Conservation (phyloP, 2,888 invertebrate species). For the Oxystoma pomonae region DNA sequence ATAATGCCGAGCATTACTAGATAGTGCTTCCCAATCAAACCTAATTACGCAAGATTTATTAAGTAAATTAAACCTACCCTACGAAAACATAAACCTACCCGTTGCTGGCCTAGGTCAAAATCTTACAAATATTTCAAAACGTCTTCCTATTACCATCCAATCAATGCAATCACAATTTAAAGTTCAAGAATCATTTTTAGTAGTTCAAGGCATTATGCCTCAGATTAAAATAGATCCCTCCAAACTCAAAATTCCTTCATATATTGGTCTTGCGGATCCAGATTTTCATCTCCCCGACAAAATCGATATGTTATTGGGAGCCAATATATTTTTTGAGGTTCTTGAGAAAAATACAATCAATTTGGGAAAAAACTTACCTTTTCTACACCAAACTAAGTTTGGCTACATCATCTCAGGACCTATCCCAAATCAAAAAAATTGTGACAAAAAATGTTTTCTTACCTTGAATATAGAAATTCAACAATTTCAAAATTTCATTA, state of each 20-base stretch:
- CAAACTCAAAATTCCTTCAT: not conserved
- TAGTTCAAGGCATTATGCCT: no score
- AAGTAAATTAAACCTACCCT: not conserved
- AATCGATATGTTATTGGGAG: not conserved
- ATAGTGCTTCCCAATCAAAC: not conserved
- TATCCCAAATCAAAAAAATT: not conserved
- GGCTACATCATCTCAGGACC: not conserved
- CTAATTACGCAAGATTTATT: not conserved
- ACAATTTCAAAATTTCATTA: not conserved
- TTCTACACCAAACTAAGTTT: not conserved
- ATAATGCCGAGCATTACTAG: not conserved
- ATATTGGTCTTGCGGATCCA: not conserved
- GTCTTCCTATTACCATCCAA: not conserved
- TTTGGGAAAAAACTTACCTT: not conserved
- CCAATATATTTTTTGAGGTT: not conserved
- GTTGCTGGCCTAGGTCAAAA: not conserved
- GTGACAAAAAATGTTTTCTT: not conserved
- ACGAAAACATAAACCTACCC: not conserved
- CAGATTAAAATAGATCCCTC: not conserved
- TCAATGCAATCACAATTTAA: not conserved
- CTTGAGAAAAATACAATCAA: not conserved
- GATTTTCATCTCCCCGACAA: not conserved
- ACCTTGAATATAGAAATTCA: not conserved
- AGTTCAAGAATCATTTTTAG: no score
- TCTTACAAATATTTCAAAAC: not conserved